Evolutionary conservation across 2,797 vertebrate genomes (phyloP), one percentile per base, ranked within the genome.

Genomic region (Scleropages formosus): DNA sequence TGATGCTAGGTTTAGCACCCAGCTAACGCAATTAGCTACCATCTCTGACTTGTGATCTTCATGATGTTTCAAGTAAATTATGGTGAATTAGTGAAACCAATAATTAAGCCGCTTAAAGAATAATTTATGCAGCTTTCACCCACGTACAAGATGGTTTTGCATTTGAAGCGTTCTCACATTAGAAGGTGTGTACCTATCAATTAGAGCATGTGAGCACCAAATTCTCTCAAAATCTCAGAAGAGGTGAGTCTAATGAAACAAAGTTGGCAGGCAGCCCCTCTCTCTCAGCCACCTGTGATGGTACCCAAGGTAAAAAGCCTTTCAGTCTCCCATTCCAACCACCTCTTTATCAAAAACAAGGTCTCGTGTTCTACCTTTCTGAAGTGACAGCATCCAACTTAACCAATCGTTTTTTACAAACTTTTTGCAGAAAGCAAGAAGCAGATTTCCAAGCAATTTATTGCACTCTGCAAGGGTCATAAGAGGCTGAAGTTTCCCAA

Each of bases 161-260:
- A 88, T 85, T 87, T 81, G 91, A 91, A 90, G 83, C 47, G 67
- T 47, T 83, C 82, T 85, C 63, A 87, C 88, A 85, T 92, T 88
- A 91, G 85, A 82, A 91, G 87, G 87, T 87, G 85, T 87, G 85
- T 84, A 87, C 86, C 89, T 88, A 89, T 82, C 89, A 92, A 91
- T 92, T 92, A 93, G 84, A 85, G 85, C 85, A 87, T 86, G 88
- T 86, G 90, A 87, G 84, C 89, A 88, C 90, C 84, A 93, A 91
- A 92, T 93, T 93, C 87, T 84, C 90, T 85, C n/a, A n/a, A n/a
- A n/a, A n/a, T n/a, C n/a, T n/a, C n/a, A n/a, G n/a, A 82, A 91
- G 89, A 91, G 92, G 93, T 92, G 92, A 80, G 82, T 85, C 85
- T 91, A 91, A 92, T 92, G 88, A 90, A 88, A 91, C 89, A 89